Evolutionary conservation across 2,797 vertebrate species (phyloP), one percentile per base, ranked within the genome.

Genomic region (Alosa sapidissima): DNA sequence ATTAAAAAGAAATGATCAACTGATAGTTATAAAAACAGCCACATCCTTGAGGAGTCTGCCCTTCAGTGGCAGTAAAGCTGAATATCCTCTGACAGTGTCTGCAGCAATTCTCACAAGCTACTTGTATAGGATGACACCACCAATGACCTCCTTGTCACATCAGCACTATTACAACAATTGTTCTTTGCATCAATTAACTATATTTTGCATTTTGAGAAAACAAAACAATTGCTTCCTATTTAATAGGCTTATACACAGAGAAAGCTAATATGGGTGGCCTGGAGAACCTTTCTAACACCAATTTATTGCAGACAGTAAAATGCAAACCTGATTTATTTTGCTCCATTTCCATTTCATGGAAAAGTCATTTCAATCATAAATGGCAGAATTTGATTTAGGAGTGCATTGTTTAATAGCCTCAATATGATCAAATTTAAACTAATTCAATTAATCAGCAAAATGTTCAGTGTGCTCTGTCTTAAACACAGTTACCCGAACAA

Each of bases 361-460:
- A 98, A 97, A 97, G 95, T 96, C 95, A 97, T 98, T 97, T 98
- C 97, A 98, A 97, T 98, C 97, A 98, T 96, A 96, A 97, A 96
- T 95, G 96, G 96, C 97, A 97, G 96, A 91, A 93, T 92, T 94
- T 99, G 98, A 99, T 99, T 99, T 98, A 99, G 95, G 96, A 95
- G 95, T 95, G 96, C 96, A 96, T 96, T 95, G 96, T 98, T 98
- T 98, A 98, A 98, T 98, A 94, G 97, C 96, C 94, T 95, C 94
- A 96, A 96, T 94, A 96, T 95, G 96, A 96, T 97, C 96, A 97
- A 96, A 97, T 98, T 97, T 97, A 97, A 98, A 98, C 96, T 95
- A 96, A 93, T 96, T 96, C 97, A 95, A 98, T 99, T 97, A 97
- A 98, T 99, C 98, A 98, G 96, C 94, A 93, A 96, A 98, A 97